Evolutionary conservation across 2,888 invertebrate species (phyloP), one percentile per base, ranked within the genome.

Genomic region (Patella caerulea): DNA sequence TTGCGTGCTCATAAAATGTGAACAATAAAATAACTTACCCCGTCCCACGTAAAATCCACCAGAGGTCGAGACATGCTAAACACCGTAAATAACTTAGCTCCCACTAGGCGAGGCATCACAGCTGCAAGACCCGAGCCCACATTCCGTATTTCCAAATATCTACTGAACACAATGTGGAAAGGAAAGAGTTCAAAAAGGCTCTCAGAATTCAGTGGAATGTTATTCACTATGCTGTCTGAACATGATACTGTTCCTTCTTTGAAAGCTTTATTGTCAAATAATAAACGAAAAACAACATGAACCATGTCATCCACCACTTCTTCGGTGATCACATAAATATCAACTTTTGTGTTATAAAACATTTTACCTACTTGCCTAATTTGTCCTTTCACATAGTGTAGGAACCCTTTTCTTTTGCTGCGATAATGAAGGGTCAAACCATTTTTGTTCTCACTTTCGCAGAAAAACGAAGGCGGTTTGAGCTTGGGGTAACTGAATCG

Each of bases 371-470:
- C 97, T 96, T 96, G 88, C 90, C 96, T 94, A 83, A 98, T 97
- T 92, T 98, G 98, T 3, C 98, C 98, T 95, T 98, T 98, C 9
- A 98, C 97, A 90, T 99, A 99, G 92, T 97, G 97, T 7, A 98
- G 95, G 91, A 97, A 98, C 0, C 98, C 98, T 82, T 96, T 94
- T 82, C 98, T 93, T 91, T 97, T 97, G 85, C 97, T 97, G 76
- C 92, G 88, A 78, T 91, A 91, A 92, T 98, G 98, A 78, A 99
- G 93, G 0, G 97, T 97, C 81, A 99, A 93, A 0, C 98, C 98
- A 88, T 96, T 95, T 55, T 83, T 81, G 0, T 97, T 96, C 92
- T 99, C 98, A 90, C 97, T 97, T 92, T 98, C 98, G 89, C 98
- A 98, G 86, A 98, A 98, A 91, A 99, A 99, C 76, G 97, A 97